A percentile compares a stretch with the other conserved stretches of the same genome.
Evolutionary conservation across 1,140 invertebrate species (phyloP).

Genomic region (Drepana arcuata): DNA sequence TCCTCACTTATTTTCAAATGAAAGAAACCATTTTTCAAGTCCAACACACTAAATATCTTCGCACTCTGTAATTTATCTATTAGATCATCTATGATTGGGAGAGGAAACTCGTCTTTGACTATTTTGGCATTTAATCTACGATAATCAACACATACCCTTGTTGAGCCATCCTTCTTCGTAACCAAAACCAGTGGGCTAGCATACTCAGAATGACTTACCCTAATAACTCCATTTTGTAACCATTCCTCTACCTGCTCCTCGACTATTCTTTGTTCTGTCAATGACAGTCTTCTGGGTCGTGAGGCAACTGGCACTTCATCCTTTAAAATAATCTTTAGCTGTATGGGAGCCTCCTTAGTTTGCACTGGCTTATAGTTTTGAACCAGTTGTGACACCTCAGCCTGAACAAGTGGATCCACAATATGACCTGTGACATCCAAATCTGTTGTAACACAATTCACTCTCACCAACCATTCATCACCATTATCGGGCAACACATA

Average conservation of each 20-base stretch:
- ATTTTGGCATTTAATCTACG: constrained; percentile 11
- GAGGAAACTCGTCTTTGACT: background rate
- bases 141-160: constrained; percentile 18
- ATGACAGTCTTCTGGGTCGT: constrained; percentile 15
- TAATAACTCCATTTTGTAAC: constrained; percentile 20
- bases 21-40: constrained; percentile 1
- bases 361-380: constrained; percentile 9
- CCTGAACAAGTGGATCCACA: background rate
- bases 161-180: constrained; percentile 15
- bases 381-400: background rate
- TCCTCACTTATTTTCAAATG: background rate
- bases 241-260: constrained; percentile 23
- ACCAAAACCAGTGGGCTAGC: constrained; percentile 16
- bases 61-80: background rate
- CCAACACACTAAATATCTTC: background rate
- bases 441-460: background rate
- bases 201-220: constrained; percentile 9
- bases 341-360: constrained; percentile 10
- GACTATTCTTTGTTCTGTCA: constrained; percentile 12
- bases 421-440: background rate
- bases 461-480: too few relatives aligned
- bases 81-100: background rate
- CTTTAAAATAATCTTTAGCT: constrained; percentile 18
- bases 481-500: background rate
- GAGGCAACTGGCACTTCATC: constrained; percentile 22